Evolutionary conservation across 2,888 invertebrate species (phyloP).

Genomic region (Apamea monoglypha): DNA sequence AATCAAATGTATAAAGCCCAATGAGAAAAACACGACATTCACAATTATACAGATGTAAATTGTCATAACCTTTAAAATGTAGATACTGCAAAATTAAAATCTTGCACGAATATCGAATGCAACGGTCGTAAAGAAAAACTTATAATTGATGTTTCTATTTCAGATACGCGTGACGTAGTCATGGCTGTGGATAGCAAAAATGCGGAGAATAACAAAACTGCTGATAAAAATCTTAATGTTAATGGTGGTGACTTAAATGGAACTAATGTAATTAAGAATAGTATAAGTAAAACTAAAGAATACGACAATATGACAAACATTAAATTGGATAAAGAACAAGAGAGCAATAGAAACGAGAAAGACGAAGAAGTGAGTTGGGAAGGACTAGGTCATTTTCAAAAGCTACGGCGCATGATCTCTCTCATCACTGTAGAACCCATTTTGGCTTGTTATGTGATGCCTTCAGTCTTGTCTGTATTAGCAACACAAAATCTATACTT

Average conservation of each 20-base stretch:
- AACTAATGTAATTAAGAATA: slow-evolving; percentile 81
- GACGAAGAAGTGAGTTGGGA: slow-evolving; percentile 82
- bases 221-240: slow-evolving; percentile 75
- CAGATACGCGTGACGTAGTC: slow-evolving; percentile 76
- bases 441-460: slow-evolving; percentile 93
- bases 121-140: slow-evolving; percentile 53
- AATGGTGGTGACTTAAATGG: slow-evolving; percentile 83
- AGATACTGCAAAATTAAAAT: slow-evolving; percentile 45
- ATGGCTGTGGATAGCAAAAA: slow-evolving; percentile 81
- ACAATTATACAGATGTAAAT: slow-evolving; percentile 44
- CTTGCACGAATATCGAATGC: slow-evolving; percentile 37
- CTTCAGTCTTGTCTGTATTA: slow-evolving; percentile 92
- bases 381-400: slow-evolving; percentile 89
- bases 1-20: slow-evolving; percentile 77
- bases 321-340: slow-evolving; percentile 70
- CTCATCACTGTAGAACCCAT: slow-evolving; percentile 94
- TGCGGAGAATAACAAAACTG: slow-evolving; percentile 75
- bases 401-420: slow-evolving; percentile 89
- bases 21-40: slow-evolving; percentile 56
- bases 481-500: slow-evolving; percentile 96
- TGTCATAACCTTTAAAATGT: slow-evolving; percentile 38
- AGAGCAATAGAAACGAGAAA: slow-evolving; percentile 70
- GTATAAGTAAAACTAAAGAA: slow-evolving; percentile 76
- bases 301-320: slow-evolving; percentile 58
- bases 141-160: slow-evolving; percentile 72